Percentiles rank a stretch among this genome's conserved stretches.
phyloP scores from a whole-genome alignment of 2,888 invertebrate species.

The Synanthedon vespiformis region DNA sequence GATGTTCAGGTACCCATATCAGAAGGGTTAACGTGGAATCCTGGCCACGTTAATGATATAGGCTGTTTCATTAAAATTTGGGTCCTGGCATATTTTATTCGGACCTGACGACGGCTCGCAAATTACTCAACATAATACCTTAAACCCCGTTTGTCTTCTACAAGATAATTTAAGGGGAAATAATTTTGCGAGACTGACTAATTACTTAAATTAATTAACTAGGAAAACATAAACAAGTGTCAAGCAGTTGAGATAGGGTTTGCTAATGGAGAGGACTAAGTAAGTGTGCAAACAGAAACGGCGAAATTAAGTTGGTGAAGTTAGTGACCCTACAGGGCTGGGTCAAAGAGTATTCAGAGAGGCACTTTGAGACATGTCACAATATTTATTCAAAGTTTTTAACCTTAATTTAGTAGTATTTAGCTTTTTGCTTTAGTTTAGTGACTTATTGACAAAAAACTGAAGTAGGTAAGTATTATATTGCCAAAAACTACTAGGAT shows the following conservation, averaged over 20 bases:
- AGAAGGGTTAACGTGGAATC: not conserved
- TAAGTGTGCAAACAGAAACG: not conserved
- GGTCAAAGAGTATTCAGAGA: too few species aligned
- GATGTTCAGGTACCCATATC: not conserved
- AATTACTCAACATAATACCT: slow-evolving; percentile 27
- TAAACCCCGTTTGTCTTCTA: slow-evolving; percentile 25
- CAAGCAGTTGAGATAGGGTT: slow-evolving; percentile 19
- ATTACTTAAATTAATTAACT: slow-evolving; percentile 47
- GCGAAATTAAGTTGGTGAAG: not conserved
- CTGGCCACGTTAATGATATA: not conserved
- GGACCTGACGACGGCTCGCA: slow-evolving; percentile 26
- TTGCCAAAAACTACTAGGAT: too few species aligned
- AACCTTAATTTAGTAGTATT: too few species aligned
- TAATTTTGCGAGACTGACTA: slow-evolving; percentile 38
- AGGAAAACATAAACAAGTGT: slow-evolving; percentile 39
- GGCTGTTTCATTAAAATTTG: not conserved
- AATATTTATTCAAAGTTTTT: too few species aligned
- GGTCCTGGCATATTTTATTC: slow-evolving; percentile 30
- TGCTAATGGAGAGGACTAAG: slow-evolving; percentile 1
- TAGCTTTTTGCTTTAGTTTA: too few species aligned
- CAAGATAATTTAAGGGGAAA: slow-evolving; percentile 42
- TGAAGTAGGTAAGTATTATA: too few species aligned
- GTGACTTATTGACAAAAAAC: too few species aligned
- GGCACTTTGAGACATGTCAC: too few species aligned
- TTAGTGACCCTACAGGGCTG: not conserved